These are phyloP conservation scores for Otolemur garnettii DNA, from an alignment of 2,113 vertebrate genomes.

Conservation along the genomic window DNA sequence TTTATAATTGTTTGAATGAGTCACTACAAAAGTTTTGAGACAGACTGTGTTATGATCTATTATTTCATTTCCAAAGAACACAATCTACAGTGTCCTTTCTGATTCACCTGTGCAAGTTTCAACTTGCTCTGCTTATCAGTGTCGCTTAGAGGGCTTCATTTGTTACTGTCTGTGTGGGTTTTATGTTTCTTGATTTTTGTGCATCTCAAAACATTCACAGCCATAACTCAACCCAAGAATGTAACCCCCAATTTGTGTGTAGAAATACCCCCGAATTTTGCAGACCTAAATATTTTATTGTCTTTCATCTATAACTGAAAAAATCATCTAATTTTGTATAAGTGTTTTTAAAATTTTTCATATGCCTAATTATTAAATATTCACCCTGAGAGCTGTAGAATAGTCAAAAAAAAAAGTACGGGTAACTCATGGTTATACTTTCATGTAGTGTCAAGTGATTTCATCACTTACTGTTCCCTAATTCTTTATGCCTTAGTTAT, in stretches of 20 bases:
- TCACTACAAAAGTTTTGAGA: too few relatives aligned
- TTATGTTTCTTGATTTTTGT: too few relatives aligned
- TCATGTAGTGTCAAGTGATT: background rate
- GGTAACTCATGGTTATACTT: background rate
- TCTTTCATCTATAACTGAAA: background rate
- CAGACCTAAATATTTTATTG: background rate
- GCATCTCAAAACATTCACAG: background rate
- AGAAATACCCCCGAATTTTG: background rate
- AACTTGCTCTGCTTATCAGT: too few relatives aligned
- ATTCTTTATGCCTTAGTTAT: background rate
- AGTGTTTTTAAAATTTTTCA: constrained; percentile 9
- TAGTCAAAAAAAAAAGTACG: background rate
- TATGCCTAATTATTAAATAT: background rate
- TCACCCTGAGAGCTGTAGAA: background rate
- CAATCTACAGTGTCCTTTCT: too few relatives aligned
- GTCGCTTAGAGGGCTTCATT: too few relatives aligned
- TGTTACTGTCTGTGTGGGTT: too few relatives aligned
- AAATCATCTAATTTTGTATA: background rate
- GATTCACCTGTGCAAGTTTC: too few relatives aligned
- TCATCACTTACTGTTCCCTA: background rate
- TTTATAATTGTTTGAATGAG: background rate
- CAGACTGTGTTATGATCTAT: too few relatives aligned
- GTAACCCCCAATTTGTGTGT: background rate
- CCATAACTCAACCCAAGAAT: background rate
- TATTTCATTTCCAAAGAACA: too few relatives aligned